Conservation (phyloP, 1,140 invertebrate species). For the Lucilia cuprina region DNA sequence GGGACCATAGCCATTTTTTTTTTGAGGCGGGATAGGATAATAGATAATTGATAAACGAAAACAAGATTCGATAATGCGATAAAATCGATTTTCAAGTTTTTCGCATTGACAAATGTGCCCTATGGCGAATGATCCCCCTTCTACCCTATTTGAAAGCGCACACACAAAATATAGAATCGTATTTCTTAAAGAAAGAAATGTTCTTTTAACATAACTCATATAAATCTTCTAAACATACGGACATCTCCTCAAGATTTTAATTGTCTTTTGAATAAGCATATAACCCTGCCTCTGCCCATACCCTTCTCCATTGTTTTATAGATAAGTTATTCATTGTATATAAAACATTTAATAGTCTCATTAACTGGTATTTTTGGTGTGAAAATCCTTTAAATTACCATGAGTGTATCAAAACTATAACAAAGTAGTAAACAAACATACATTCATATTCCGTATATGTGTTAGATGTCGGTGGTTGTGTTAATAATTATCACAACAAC, state of each 20-base stretch:
- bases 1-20: too few species aligned
- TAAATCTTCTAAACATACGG: not conserved
- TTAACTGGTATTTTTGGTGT: not conserved
- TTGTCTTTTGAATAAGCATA: not conserved
- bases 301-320: not conserved
- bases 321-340: not conserved
- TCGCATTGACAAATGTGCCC: too few species aligned
- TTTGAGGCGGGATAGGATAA: too few species aligned
- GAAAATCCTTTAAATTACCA: not conserved
- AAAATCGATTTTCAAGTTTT: too few species aligned
- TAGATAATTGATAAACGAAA: too few species aligned
- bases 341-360: slow-evolving; percentile 8
- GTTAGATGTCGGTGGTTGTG: not conserved
- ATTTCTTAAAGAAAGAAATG: too few species aligned
- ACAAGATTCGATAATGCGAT: too few species aligned
- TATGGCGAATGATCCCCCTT: too few species aligned
- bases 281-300: not conserved
- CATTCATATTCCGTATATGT: not conserved
- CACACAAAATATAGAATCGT: too few species aligned
- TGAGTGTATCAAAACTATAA: not conserved
- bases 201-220: too few species aligned
- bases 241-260: not conserved
- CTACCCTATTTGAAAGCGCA: too few species aligned
- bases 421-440: not conserved
- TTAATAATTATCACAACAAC: too few species aligned